Evolutionary conservation across 2,888 invertebrate genomes (phyloP), one percentile per base, ranked within the genome.

Genomic region (Oegoconia quadripuncta): DNA sequence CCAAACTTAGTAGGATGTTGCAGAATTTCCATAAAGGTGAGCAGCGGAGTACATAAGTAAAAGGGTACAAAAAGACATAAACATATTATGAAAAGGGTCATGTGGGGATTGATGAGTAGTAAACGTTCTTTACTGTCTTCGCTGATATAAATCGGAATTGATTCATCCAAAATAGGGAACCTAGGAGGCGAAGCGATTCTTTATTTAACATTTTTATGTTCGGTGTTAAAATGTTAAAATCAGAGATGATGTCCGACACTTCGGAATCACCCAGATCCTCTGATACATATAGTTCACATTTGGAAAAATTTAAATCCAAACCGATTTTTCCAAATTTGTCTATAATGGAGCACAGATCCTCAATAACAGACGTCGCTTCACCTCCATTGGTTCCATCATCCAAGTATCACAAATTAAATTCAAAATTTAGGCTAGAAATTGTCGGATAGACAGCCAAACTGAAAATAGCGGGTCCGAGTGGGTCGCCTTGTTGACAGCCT

Each of bases 401-500:
- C 3, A 32, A 13, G 22, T 32, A 32, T 22, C 32, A 32, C 8
- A 32, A 3, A n/a, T 32, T 32, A 3, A 22, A 32, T 3, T 18
- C 11, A 18, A 22, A 22, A 8, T 8, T 22, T 4, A 33, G 9
- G 4, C 2, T 13, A 7, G 14, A 7, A 13, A 32, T 15, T 9
- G 8, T 12, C 11, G 32, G 30, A 22, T 37, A 15, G 23, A 29
- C 30, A n/a, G n/a, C n/a, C n/a, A n/a, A n/a, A n/a, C n/a, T n/a
- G n/a, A n/a, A n/a, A n/a, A n/a, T n/a, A n/a, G n/a, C n/a, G n/a
- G n/a, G n/a, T n/a, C n/a, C n/a, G n/a, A n/a, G n/a, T n/a, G n/a
- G n/a, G n/a, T n/a, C 37, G 1, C 39, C 39, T 18, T 39, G 39
- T n/a, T 39, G 34, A 23, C 34, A 39, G 2, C 32, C 38, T 3